Base-by-base conservation (phyloP, 1,140 invertebrate species). In the Neocloeon triangulifer region DNA sequence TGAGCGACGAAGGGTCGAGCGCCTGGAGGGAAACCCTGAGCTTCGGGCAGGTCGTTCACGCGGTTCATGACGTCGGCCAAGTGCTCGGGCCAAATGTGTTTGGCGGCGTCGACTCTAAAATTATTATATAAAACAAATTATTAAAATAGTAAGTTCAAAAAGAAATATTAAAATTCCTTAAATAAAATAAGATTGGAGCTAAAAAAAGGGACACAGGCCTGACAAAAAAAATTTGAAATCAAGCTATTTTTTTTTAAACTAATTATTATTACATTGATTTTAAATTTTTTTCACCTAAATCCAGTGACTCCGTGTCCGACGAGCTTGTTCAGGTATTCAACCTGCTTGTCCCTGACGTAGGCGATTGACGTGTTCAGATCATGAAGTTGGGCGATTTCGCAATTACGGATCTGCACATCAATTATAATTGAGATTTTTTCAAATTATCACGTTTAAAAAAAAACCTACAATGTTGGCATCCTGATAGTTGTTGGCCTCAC, bases 401-500 rank as follows among this genome's bases (percentile, higher is more conserved):
- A 68, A 39, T 66, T 58, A 32, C 62, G 41, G 0, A 59, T 50
- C 44, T 57, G 34, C 4, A 33, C 5, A 29, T n/a, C 12, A 5
- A 27, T 5, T 12, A 15, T 6, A 15, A 13, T 15, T 13, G 25
- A 7, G n/a, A 23, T 23, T 23, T 8, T 23, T 8, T 23, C 8
- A 23, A n/a, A 8, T 23, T 23, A 23, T 8, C 7, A n/a, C 8
- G 21, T 8, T 23, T 23, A 23, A n/a, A 23, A n/a, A 23, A 23
- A n/a, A 23, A 5, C 30, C 33, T 37, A 47, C 43, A 34, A 43
- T 33, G 2, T 19, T 46, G 10, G 56, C 53, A 47, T 73, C 51
- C n/a, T 62, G 52, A 41, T 68, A 73, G 44, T 69, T 52, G 14
- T 38, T 41, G 34, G 49, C 66, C 50, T 26, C 39, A 14, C 45